These are phyloP conservation scores for Coptodon bakossiorum DNA, from an alignment of 2,113 vertebrate genomes.

Conservation along the genomic window DNA sequence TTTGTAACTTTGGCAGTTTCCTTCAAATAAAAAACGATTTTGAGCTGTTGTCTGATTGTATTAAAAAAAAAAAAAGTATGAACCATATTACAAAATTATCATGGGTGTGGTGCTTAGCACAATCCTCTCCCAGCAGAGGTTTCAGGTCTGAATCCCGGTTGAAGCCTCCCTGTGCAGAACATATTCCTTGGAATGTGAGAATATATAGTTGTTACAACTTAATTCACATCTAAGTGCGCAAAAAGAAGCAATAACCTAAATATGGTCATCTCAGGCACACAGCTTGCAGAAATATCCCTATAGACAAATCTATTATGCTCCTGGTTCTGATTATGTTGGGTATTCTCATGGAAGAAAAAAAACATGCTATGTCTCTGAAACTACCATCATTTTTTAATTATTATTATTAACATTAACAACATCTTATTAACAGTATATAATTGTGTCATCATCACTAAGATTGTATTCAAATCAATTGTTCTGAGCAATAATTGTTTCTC, in stretches of 20 bases:
- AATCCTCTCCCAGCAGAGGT: background rate
- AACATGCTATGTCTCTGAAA: background rate
- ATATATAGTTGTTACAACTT: background rate
- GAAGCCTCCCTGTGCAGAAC: background rate
- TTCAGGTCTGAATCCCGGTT: accelerated
- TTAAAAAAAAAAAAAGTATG: background rate
- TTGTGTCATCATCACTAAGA: background rate
- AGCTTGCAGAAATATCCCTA: background rate
- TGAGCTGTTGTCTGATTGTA: background rate
- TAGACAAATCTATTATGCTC: background rate
- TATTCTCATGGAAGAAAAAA: background rate
- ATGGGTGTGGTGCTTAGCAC: background rate
- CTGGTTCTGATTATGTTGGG: background rate
- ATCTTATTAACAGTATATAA: background rate
- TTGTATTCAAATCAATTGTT: background rate
- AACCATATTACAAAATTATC: background rate
- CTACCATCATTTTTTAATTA: background rate
- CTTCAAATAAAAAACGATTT: background rate
- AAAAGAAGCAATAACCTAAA: background rate
- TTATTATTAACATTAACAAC: background rate
- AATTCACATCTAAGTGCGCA: background rate
- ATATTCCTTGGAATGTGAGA: background rate
- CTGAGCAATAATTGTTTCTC: background rate
- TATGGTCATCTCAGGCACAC: background rate
- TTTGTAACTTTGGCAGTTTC: background rate